Base-by-base conservation (phyloP, 30 jellyfish, hydroid and myxozoan species). In the Cassiopea andromeda region DNA sequence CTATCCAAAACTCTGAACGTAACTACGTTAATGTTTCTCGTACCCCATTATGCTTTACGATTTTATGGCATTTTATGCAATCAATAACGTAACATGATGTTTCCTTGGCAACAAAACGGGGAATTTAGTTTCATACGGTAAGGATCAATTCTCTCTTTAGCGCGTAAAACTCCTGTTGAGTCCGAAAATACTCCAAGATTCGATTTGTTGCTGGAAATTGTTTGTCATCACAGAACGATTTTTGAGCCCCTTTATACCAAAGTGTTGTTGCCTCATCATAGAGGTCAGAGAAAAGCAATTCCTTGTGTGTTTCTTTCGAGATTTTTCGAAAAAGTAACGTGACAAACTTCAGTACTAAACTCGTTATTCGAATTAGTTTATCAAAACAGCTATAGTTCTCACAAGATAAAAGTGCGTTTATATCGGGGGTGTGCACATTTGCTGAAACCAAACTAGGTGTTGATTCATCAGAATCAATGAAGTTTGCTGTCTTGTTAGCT, bases 71-170 rank as follows among this genome's bases (percentile, higher is more conserved):
- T 45, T 60, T 69, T 27, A 14, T 7, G 73, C 68, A 19, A 85
- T 17, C 46, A 85, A 60, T 12, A 50, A 47, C 38, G 93, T 46
- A 7, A 85, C 7, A 57, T 73, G 87, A 73, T 75, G 86, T 1
- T 48, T 45, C 45, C 73, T 1, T 17, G 87, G 93, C 16, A 85
- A 48, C 73, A 85, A 54, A 60, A 75, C 87, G 43, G 93, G 87
- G 68, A 16, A 71, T 44, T 73, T 72, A 5, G 87, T 73, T 73
- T 72, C 87, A 60, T 85, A 71, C 9, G 82, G 81, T 64, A 85
- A 74, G 0, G 93, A 72, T 73, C 87, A 14, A 72, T 74, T 46
- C 87, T 74, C n/a, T 88, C 93, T 47, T 60, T 61, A 1, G 27
- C 69, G n/a, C 93, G 69, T 15, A 72, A 75, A 49, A 85, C 50